A percentile compares a stretch with the other conserved stretches of the same genome.
phyloP scores from a whole-genome alignment of 2,797 vertebrate species.

The Pangasius macronema region DNA sequence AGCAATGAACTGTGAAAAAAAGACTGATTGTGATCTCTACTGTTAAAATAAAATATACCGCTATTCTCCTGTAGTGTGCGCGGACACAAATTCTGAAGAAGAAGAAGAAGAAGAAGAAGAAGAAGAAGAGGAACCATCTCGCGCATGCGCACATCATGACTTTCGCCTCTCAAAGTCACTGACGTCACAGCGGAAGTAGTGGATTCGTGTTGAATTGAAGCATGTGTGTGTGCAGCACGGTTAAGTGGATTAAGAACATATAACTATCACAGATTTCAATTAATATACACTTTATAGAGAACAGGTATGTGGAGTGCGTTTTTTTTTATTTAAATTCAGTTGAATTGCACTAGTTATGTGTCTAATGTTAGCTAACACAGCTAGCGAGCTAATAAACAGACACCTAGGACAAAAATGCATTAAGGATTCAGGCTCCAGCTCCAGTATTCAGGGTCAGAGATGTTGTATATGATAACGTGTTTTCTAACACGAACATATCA shows the following conservation, averaged over 20 bases:
- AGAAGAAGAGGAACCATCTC: background rate
- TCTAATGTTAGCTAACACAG: background rate
- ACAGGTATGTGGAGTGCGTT: conserved; percentile 15
- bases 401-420: background rate
- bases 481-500: background rate
- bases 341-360: background rate
- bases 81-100: background rate
- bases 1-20: background rate
- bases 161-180: conserved; percentile 51
- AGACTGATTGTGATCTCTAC: too few relatives aligned
- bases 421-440: background rate
- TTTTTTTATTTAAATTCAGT: background rate
- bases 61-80: background rate
- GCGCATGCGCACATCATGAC: conserved; percentile 31
- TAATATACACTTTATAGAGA: background rate
- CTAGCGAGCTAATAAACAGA: background rate
- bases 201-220: background rate
- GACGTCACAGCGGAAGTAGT: conserved; percentile 42
- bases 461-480: background rate
- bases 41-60: background rate
- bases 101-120: background rate
- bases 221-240: background rate
- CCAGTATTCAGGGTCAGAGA: background rate
- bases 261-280: background rate
- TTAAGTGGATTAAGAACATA: background rate